Percentiles rank a stretch among this genome's conserved stretches.
These are phyloP conservation scores for Craterocephalus amniculus DNA, from an alignment of 2,797 vertebrate genomes.

Conservation along the genomic window DNA sequence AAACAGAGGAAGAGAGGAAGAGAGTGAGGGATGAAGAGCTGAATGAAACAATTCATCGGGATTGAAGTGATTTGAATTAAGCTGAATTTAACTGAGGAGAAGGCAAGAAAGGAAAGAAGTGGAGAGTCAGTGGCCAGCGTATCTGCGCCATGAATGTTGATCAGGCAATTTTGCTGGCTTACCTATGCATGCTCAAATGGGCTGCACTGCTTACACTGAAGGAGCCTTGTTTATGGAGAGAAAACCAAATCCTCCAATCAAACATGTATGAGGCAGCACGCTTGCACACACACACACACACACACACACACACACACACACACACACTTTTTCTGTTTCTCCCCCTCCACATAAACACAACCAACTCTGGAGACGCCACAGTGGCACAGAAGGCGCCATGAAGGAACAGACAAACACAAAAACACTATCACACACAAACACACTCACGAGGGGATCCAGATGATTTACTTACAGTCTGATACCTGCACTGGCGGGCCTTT, in stretches of 20 bases:
- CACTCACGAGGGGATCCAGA: conserved; percentile 39
- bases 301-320: conserved; percentile 21
- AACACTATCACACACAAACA: conserved; percentile 23
- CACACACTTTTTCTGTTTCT: background rate
- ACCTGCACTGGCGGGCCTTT: conserved; percentile 49
- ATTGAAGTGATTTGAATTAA: conserved; percentile 43
- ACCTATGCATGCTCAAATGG: conserved; percentile 55
- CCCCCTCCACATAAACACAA: conserved; percentile 32
- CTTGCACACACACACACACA: conserved; percentile 17
- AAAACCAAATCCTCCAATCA: conserved; percentile 59
- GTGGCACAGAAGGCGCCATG: conserved; percentile 49
- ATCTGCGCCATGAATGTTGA: conserved; percentile 64
- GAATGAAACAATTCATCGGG: conserved; percentile 49
- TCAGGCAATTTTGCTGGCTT: conserved; percentile 46
- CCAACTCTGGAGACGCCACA: conserved; percentile 58
- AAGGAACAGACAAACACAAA: conserved; percentile 32
- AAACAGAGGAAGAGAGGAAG: conserved; percentile 38
- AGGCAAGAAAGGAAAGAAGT: conserved; percentile 3
- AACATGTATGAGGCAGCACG: conserved; percentile 62
- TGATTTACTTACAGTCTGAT: conserved; percentile 70
- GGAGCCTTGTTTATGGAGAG: conserved; percentile 71
- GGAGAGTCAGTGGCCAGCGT: conserved; percentile 31
- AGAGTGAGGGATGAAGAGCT: conserved; percentile 14
- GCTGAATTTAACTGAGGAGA: conserved; percentile 43
- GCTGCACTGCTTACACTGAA: conserved; percentile 60